Base-by-base conservation (phyloP, 1,140 invertebrate genomes). In the Paracyclopina nana region DNA sequence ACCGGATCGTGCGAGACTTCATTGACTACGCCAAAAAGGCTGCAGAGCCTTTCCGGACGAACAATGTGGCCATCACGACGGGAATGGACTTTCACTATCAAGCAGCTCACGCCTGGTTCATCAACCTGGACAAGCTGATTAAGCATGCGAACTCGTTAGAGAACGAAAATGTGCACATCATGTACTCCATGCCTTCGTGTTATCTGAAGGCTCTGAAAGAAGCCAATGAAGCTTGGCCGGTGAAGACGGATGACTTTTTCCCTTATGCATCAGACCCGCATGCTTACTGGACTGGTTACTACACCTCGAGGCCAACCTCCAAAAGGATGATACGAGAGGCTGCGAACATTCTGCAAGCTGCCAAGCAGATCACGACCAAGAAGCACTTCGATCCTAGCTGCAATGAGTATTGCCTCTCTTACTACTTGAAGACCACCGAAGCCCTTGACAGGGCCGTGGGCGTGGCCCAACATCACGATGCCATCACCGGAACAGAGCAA, bases 141-240 rank as follows among this genome's bases (percentile, higher is more conserved):
- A 70, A 76, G 27, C 22, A 78, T 55, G 66, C 72, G 6, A 67
- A 71, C 55, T 66, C 72, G 6, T 72, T 71, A 56, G 60, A 60
- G 49, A 73, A 73, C 0, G 68, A 71, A 1, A 70, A 73, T 1
- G 66, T 88, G 1, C 81, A 86, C 58, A 60, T 87, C 6, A 73
- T 94, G 46, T 96, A 96, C 62, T 96, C 91, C 0, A 95, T 88
- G 0, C 91, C 91, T 0, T 78, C 82, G 0, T 97, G 91, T 61
- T 97, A 97, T 62, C 60, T 87, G 5, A 79, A 88, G 60, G 73
- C 84, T 1, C 60, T 92, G 0, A 72, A 85, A 54, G 72, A 80
- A 55, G 64, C 73, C 2, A 71, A 77, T 18, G 5, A n/a, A n/a
- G 30, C 40, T 26, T 70, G 63, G 63, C 59, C 65, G 4, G 59